Percentiles rank a stretch among this genome's conserved stretches.
Evolutionary conservation across 2,888 invertebrate species (phyloP).

Genomic region (Lepidonotus clava): DNA sequence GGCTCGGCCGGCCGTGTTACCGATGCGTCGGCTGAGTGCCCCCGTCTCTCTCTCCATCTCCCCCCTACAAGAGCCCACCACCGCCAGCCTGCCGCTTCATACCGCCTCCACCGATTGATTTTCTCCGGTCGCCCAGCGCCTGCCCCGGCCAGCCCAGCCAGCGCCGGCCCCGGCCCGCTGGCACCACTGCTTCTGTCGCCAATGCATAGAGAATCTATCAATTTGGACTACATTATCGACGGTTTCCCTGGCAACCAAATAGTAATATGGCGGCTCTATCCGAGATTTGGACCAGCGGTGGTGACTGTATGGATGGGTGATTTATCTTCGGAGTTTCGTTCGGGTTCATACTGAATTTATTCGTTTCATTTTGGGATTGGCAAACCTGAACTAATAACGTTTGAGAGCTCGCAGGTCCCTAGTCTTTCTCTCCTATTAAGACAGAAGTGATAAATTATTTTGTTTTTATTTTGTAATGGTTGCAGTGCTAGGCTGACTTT

Average conservation of each 20-base stretch:
- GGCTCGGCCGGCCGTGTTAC: neutral
- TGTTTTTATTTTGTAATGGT: neutral
- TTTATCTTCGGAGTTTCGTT: conserved; percentile 15
- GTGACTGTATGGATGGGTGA: no score
- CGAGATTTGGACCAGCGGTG: neutral
- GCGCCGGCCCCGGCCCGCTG: neutral
- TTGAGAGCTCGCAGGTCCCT: neutral
- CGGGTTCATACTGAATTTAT: neutral
- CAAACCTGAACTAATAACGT: neutral
- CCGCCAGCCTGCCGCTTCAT: neutral
- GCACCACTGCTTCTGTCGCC: neutral
- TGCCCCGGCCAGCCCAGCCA: neutral
- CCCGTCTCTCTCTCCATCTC: no score
- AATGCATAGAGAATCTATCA: conserved; percentile 21
- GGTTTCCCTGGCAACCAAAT: conserved; percentile 41
- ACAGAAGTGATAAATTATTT: neutral
- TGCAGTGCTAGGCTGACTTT: neutral
- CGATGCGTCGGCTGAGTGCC: neutral
- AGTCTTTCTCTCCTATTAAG: neutral
- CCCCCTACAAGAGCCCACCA: neutral
- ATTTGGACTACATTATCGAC: conserved; percentile 48
- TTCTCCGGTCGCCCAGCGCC: conserved; percentile 1
- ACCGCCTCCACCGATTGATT: neutral
- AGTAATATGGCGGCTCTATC: conserved; percentile 3
- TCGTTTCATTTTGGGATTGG: neutral